phyloP scores from a whole-genome alignment of 2,113 vertebrate species.

The Camelus bactrianus region DNA sequence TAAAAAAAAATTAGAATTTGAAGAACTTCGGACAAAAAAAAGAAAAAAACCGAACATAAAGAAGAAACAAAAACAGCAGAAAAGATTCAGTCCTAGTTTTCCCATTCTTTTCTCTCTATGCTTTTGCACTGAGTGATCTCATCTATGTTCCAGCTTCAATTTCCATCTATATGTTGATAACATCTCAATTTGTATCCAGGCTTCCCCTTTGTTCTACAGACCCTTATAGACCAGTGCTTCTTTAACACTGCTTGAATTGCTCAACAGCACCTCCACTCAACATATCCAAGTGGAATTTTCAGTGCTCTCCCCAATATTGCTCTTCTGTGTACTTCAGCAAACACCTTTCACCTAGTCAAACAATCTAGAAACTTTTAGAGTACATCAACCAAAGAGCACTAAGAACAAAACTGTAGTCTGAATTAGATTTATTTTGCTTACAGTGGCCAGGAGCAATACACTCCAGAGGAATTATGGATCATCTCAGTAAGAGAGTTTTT shows the following conservation, averaged over 20 bases:
- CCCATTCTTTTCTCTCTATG: background rate
- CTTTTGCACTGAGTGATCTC: background rate
- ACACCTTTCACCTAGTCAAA: background rate
- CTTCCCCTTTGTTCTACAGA: background rate
- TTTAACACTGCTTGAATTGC: background rate
- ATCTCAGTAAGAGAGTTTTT: background rate
- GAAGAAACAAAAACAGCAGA: too few relatives aligned
- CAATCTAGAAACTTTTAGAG: background rate
- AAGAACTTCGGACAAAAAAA: too few relatives aligned
- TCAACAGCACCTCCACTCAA: background rate
- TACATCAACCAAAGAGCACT: background rate
- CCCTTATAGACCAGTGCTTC: background rate
- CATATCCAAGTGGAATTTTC: background rate
- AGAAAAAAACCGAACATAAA: too few relatives aligned
- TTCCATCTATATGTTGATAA: background rate
- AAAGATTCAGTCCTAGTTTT: background rate
- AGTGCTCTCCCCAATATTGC: background rate
- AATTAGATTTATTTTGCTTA: background rate
- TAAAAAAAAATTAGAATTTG: too few relatives aligned
- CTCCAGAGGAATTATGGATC: background rate
- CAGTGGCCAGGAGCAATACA: background rate
- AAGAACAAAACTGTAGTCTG: background rate
- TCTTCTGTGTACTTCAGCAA: background rate
- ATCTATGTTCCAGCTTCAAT: background rate
- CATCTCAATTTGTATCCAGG: background rate